Base-by-base conservation (phyloP, 1,140 invertebrate species). In the Leptopilina boulardi region DNA sequence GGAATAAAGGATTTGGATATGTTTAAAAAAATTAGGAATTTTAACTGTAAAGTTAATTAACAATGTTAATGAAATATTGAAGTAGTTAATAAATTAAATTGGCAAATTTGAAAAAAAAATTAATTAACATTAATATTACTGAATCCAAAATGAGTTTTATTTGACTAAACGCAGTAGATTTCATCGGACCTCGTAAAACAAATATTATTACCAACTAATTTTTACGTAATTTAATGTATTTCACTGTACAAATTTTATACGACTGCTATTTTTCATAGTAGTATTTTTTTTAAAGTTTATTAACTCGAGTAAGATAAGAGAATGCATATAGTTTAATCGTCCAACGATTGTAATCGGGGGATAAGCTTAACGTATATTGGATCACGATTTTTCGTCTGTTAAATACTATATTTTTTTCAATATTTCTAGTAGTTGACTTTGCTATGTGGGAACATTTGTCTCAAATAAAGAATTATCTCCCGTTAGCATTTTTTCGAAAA, bases 231-330 rank as follows among this genome's bases (percentile, higher is more conserved):
- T 77, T 77, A 70, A 73, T 11, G 44, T 82, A 66, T 51, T n/a
- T 21, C 78, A 80, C 76, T 83, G 80, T 84, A 84, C 77, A 84
- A 70, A 82, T 80, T 80, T 72, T 74, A 66, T 72, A 81, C 34
- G 77, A 77, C 75, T 56, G 34, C 72, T 59, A 51, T 82, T 38
- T 23, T 80, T 54, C 56, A 78, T 59, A 76, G 23, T 38, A 66
- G 26, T 66, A 34, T 76, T 59, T 47, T n/a, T 51, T 78, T 51
- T 42, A 72, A 30, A 23, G n/a, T 51, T 77, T 21, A 59, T 54
- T 38, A 54, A 82, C 54, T 54, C 30, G 66, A 80, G 30, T 21
- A 70, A 51, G 77, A 72, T 71, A 81, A 81, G 73, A 81, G 81
- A 77, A 84, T 77, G 80, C 73, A 76, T 71, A 30, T n/a, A n/a